phyloP scores from a whole-genome alignment of 1,140 invertebrate genomes.

The Battus philenor region DNA sequence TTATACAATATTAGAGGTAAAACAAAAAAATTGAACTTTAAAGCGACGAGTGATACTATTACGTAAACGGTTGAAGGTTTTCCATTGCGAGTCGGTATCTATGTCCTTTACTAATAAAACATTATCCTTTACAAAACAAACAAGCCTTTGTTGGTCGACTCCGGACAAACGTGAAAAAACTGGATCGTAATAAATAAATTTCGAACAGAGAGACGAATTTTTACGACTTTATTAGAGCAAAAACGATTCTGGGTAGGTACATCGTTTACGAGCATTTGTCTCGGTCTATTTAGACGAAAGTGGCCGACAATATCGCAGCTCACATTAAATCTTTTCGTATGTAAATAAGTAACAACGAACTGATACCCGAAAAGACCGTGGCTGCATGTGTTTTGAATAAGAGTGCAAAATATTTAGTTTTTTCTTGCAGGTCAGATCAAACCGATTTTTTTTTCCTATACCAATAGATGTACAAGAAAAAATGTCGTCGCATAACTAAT shows the following conservation, averaged over 20 bases:
- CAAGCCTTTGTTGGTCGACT: conserved; percentile 22
- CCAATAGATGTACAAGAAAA: neutral
- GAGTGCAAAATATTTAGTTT: conserved; percentile 30
- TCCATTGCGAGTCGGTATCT: conserved; percentile 6
- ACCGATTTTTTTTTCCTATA: conserved; percentile 23
- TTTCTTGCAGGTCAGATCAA: conserved; percentile 21
- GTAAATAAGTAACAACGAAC: conserved; percentile 57
- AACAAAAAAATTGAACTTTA: too few species aligned
- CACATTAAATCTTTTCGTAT: conserved; percentile 56
- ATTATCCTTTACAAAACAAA: conserved; percentile 36
- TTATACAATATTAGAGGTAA: too few species aligned
- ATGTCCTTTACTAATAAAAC: conserved; percentile 33
- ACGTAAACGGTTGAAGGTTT: conserved; percentile 15
- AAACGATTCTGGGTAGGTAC: conserved; percentile 43
- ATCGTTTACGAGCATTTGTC: conserved; percentile 44
- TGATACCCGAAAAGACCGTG: conserved; percentile 32
- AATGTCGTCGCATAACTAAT: conserved; percentile 5
- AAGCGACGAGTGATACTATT: neutral
- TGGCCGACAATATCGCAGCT: conserved; percentile 42
- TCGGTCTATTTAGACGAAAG: conserved; percentile 47
- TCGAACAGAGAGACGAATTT: conserved; percentile 9
- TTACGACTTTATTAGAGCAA: conserved; percentile 63
- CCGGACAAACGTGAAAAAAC: conserved; percentile 37
- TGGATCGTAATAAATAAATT: conserved; percentile 35
- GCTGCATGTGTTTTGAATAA: conserved; percentile 40